A percentile compares a stretch with the other conserved stretches of the same genome.
Conservation (phyloP, 1,140 invertebrate species). For the Panonychus citri region DNA sequence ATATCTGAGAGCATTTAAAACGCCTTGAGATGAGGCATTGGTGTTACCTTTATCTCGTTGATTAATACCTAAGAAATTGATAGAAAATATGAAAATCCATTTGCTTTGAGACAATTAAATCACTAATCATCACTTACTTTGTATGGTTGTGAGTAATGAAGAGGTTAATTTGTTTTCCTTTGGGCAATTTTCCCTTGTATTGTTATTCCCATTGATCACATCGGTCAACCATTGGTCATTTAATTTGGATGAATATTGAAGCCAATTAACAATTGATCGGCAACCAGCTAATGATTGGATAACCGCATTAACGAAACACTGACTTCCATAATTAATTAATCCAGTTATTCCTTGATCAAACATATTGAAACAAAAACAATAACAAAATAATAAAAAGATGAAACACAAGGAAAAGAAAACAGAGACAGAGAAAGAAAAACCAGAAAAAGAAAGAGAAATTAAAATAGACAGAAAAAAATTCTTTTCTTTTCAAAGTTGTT, state of each 20-base stretch:
- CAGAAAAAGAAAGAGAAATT: too few species aligned
- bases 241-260: slow-evolving; percentile 27
- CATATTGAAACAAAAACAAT: slow-evolving; percentile 2
- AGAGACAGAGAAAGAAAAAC: too few species aligned
- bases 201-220: not conserved
- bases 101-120: not conserved
- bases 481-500: too few species aligned
- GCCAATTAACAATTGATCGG: slow-evolving; percentile 49
- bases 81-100: slow-evolving; percentile 1
- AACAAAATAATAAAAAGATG: not conserved
- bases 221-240: not conserved
- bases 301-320: slow-evolving; percentile 64
- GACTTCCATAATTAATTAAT: slow-evolving; percentile 54
- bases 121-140: slow-evolving; percentile 13
- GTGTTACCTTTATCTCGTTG: slow-evolving; percentile 8
- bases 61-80: slow-evolving; percentile 22
- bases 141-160: not conserved
- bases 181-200: not conserved
- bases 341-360: slow-evolving; percentile 28
- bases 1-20: slow-evolving; percentile 44
- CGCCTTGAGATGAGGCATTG: slow-evolving; percentile 36
- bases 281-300: slow-evolving; percentile 56
- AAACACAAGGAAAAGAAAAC: too few species aligned
- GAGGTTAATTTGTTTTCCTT: not conserved
- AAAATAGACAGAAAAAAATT: too few species aligned